Percentiles rank a stretch among this genome's conserved stretches.
phyloP scores from a whole-genome alignment of 2,888 invertebrate genomes.

The Cryptocephalus moraei region DNA sequence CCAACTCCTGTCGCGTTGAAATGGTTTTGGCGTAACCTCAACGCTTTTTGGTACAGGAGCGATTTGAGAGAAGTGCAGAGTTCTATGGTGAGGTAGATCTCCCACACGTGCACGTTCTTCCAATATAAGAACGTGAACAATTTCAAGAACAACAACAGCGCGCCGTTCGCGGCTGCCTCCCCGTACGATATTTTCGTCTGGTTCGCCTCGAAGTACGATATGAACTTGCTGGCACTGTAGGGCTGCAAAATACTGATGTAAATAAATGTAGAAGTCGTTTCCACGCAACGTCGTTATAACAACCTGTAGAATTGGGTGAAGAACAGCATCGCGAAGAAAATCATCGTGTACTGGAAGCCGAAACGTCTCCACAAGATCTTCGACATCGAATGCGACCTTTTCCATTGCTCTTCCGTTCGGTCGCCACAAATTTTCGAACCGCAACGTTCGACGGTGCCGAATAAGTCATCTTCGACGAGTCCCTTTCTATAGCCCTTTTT shows the following conservation, averaged over 20 bases:
- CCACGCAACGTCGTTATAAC: no score
- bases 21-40: constrained; percentile 37
- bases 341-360: no score
- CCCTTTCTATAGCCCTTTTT: no score
- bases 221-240: constrained; percentile 50
- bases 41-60: constrained; percentile 65
- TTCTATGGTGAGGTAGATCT: constrained; percentile 23
- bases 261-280: background rate
- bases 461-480: no score
- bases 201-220: constrained; percentile 50
- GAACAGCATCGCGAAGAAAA: no score
- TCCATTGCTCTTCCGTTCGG: no score
- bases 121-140: constrained; percentile 52
- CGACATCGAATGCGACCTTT: no score
- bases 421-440: no score
- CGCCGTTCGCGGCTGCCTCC: constrained; percentile 61
- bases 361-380: no score
- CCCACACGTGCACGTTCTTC: constrained; percentile 42
- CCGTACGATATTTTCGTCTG: constrained; percentile 37
- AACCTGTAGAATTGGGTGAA: no score
- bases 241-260: constrained; percentile 48
- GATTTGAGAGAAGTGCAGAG: constrained; percentile 66
- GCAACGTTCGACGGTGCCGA: no score
- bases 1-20: constrained; percentile 38
- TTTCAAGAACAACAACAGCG: constrained; percentile 58